Evolutionary conservation across 2,888 invertebrate species (phyloP), one percentile per base, ranked within the genome.

Genomic region (Eupithecia inturbata): DNA sequence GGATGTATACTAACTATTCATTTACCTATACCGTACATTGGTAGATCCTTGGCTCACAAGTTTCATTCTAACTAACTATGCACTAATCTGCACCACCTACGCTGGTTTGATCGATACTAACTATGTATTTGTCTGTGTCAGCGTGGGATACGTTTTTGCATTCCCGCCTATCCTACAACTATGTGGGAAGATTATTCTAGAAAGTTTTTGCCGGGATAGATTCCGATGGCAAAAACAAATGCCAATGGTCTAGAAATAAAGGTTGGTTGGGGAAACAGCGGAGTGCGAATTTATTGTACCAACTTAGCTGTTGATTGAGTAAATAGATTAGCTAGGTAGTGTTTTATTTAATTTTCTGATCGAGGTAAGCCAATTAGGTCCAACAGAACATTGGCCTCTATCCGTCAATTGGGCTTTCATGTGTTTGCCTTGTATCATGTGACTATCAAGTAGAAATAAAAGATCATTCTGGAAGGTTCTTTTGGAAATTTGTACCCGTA

Each of bases 91-190:
- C n/a, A n/a, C n/a, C n/a, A n/a, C 16, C 28, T 22, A 22, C 16
- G 19, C 41, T 31, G 22, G 66, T 67, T 69, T 45, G 22, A 41
- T 57, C 7, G n/a, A 45, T 62, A 76, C 39, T 33, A 53, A 71
- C 67, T 71, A 71, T 73, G 57, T 31, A 19, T 41, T 41, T n/a
- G n/a, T 60, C 76, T 73, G 45, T 63, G 73, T 33, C 45, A 75
- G 80, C 80, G 80, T 80, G 80, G 79, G 80, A 80, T 49, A 39
- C 67, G 70, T 79, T 80, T 80, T 80, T 77, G 76, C 76, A 67
- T 45, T 74, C 78, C 75, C 41, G 73, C 36, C 68, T 80, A 76
- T 76, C 76, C 76, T 66, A 73, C 76, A 41, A 72, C 71, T 72
- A 77, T 72, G 77, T 77, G 77, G 75, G 78, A 78, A 77, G 73